Percentiles rank a stretch among this genome's conserved stretches.
These are phyloP conservation scores for Artemia franciscana DNA, from an alignment of 1,140 invertebrate species.

Conservation along the genomic window DNA sequence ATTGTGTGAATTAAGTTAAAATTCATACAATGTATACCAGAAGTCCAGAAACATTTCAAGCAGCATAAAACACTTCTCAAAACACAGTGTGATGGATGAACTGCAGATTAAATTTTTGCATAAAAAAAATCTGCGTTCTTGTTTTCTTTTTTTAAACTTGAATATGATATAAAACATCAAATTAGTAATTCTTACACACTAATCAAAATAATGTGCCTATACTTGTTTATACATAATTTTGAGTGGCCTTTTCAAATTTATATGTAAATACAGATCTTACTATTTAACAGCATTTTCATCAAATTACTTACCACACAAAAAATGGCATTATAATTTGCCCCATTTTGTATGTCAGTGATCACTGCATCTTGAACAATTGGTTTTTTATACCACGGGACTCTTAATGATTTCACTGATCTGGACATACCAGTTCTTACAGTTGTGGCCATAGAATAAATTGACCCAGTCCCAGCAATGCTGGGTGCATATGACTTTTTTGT, in stretches of 20 bases:
- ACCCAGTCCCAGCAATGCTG: conserved; percentile 31
- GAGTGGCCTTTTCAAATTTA: background rate
- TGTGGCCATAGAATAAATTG: conserved; percentile 60
- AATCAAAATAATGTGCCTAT: too few relatives aligned
- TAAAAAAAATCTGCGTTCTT: too few relatives aligned
- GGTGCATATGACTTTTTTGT: conserved; percentile 12
- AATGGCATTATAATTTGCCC: conserved; percentile 40
- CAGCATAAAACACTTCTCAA: too few relatives aligned
- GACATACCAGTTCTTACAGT: conserved; percentile 36
- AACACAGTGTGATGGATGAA: too few relatives aligned
- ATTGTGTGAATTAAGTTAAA: too few relatives aligned
- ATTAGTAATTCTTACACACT: too few relatives aligned
- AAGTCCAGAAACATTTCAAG: too few relatives aligned
- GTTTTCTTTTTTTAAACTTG: too few relatives aligned
- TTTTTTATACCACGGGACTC: conserved; percentile 58
- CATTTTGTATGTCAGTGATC: conserved; percentile 50
- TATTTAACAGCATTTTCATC: background rate
- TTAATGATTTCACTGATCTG: conserved; percentile 43
- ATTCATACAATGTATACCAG: too few relatives aligned
- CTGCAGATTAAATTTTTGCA: too few relatives aligned
- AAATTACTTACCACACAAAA: conserved; percentile 39
- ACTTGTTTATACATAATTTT: background rate
- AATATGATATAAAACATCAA: too few relatives aligned
- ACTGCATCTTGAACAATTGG: conserved; percentile 49
- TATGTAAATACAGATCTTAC: background rate